A percentile compares a stretch with the other conserved stretches of the same genome.
These are phyloP conservation scores for Coregonus sp. DNA, from an alignment of 2,797 vertebrate species.

Conservation along the genomic window DNA sequence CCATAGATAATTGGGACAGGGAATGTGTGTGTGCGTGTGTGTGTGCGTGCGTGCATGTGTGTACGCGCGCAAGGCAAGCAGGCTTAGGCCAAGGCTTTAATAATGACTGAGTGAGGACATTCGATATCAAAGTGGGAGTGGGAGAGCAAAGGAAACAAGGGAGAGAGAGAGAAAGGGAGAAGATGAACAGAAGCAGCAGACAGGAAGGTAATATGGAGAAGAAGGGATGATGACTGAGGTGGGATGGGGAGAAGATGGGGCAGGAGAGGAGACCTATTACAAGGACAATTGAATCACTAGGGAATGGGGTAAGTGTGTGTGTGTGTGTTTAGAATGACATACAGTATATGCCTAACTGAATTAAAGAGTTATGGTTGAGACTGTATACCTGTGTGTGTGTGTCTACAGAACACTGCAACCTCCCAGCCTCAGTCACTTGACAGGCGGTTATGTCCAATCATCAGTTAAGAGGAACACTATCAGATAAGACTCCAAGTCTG, in stretches of 20 bases:
- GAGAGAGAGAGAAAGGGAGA: not conserved
- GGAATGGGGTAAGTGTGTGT: not conserved
- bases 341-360: too few relatives aligned
- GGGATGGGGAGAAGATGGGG: not conserved
- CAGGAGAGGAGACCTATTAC: not conserved
- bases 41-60: not conserved
- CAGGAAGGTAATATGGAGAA: not conserved
- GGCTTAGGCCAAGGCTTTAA: not conserved
- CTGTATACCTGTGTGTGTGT: too few relatives aligned
- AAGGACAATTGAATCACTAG: not conserved
- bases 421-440: too few relatives aligned
- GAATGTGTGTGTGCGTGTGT: not conserved
- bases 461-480: not conserved
- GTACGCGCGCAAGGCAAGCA: not conserved
- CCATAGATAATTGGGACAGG: not conserved
- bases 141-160: not conserved
- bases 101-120: not conserved
- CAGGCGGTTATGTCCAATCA: too few relatives aligned
- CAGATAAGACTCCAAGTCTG: not conserved
- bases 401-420: too few relatives aligned
- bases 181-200: not conserved
- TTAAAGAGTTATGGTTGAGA: too few relatives aligned
- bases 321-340: too few relatives aligned
- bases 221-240: too few relatives aligned
- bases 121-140: not conserved